Percentiles rank a stretch among this genome's conserved stretches.
These are phyloP conservation scores for Chelon labrosus DNA, from an alignment of 2,797 vertebrate genomes.

Conservation along the genomic window DNA sequence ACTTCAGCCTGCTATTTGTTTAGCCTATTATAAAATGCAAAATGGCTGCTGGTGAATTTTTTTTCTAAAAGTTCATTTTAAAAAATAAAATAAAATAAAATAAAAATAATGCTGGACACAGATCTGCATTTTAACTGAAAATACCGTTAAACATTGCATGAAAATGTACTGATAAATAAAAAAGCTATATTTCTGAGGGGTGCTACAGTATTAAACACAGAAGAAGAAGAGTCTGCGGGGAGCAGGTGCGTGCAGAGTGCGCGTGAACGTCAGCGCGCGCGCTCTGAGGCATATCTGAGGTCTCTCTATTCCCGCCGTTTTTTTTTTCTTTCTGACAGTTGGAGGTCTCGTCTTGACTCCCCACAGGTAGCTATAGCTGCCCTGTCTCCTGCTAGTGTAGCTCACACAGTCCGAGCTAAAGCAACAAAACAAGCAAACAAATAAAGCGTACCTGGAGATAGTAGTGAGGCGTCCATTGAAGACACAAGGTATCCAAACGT, in stretches of 20 bases:
- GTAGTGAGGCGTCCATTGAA: conserved; percentile 44
- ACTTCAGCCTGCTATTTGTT: too few relatives aligned
- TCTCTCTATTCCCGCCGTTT: conserved; percentile 36
- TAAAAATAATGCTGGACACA: too few relatives aligned
- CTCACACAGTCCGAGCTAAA: not conserved
- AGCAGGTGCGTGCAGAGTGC: conserved; percentile 40
- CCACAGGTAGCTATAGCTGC: not conserved
- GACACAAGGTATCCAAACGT: conserved; percentile 47
- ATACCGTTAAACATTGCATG: too few relatives aligned
- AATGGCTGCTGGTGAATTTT: too few relatives aligned
- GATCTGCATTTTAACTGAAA: not conserved
- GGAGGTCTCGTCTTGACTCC: conserved; percentile 24
- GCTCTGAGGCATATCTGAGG: conserved; percentile 42
- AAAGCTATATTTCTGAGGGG: not conserved
- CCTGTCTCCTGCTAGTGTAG: not conserved
- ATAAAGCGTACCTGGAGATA: conserved; percentile 60
- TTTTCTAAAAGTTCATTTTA: too few relatives aligned
- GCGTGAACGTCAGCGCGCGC: conserved; percentile 51
- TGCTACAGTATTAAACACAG: not conserved
- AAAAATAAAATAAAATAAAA: too few relatives aligned
- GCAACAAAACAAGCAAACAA: conserved; percentile 31
- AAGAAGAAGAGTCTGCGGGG: conserved; percentile 4
- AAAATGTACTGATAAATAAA: not conserved
- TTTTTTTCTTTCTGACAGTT: conserved; percentile 1
- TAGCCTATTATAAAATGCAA: too few relatives aligned